Evolutionary conservation across 1,140 invertebrate genomes (phyloP).

Genomic region (Plodia interpunctella): DNA sequence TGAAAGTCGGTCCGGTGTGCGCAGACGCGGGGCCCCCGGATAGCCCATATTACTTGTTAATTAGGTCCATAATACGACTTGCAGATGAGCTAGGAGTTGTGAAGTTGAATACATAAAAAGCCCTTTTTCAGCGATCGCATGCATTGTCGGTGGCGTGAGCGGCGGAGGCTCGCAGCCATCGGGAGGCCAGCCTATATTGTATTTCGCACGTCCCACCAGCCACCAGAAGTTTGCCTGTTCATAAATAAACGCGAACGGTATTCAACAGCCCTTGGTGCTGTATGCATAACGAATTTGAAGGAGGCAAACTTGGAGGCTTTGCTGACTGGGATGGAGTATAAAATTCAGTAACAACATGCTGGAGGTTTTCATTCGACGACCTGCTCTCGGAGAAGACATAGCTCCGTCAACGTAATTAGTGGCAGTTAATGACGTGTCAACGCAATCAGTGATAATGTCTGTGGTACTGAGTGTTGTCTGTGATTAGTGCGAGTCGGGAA

Average conservation of each 20-base stretch:
- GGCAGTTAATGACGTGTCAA: constrained; percentile 41
- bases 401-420: constrained; percentile 65
- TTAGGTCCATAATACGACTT: constrained; percentile 93
- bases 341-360: constrained; percentile 77
- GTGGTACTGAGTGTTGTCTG: constrained; percentile 16
- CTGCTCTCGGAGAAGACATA: constrained; percentile 69
- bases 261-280: constrained; percentile 79
- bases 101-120: constrained; percentile 78
- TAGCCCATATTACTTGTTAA: constrained; percentile 91
- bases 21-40: constrained; percentile 71
- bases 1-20: constrained; percentile 34
- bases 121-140: constrained; percentile 78
- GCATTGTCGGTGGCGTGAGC: constrained; percentile 76
- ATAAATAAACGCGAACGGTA: constrained; percentile 79
- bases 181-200: constrained; percentile 80
- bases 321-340: constrained; percentile 76
- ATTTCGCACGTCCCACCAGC: constrained; percentile 78
- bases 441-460: constrained; percentile 27
- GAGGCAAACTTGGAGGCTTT: constrained; percentile 76
- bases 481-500: constrained; percentile 18
- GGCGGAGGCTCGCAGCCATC: constrained; percentile 63
- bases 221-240: constrained; percentile 79
- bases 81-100: constrained; percentile 86
- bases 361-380: constrained; percentile 72
- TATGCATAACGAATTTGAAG: constrained; percentile 79